phyloP scores from a whole-genome alignment of 64 coral and sea anemone genomes.

The Pachyseris speciosa region DNA sequence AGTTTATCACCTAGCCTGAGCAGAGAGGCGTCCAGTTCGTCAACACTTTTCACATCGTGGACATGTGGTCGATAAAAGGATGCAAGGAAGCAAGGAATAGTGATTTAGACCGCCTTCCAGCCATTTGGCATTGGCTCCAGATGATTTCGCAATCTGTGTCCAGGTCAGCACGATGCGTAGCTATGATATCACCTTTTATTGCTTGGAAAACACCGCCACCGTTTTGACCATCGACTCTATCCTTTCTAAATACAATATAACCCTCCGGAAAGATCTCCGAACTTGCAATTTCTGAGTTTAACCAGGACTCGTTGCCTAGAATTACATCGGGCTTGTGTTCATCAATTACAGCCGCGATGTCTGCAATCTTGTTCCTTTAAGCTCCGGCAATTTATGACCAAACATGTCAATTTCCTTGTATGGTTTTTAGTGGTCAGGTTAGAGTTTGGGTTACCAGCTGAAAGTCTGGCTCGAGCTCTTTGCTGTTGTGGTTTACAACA shows the following conservation, averaged over 20 bases:
- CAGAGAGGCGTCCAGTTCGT: slow-evolving; percentile 30
- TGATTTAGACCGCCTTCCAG: no score
- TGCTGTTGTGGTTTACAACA: neutral
- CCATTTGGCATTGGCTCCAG: no score
- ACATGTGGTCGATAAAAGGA: slow-evolving; percentile 32
- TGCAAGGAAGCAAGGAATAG: neutral
- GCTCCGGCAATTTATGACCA: slow-evolving; percentile 35
- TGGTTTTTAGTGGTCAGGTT: no score
- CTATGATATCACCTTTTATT: no score
- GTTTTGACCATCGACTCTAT: no score
- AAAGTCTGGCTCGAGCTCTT: no score
- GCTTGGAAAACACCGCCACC: no score
- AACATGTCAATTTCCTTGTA: neutral
- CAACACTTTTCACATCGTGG: neutral
- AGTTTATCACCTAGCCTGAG: slow-evolving; percentile 8
- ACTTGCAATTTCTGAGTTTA: no score
- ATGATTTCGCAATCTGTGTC: no score
- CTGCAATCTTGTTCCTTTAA: slow-evolving; percentile 29
- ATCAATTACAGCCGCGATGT: slow-evolving; percentile 22
- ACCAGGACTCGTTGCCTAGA: neutral
- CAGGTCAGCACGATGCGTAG: neutral
- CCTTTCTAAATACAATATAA: neutral
- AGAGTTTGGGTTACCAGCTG: no score
- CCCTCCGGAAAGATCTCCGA: no score
- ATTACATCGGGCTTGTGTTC: neutral